Evolutionary conservation across 2,797 vertebrate genomes (phyloP).

Genomic region (Anableps anableps): DNA sequence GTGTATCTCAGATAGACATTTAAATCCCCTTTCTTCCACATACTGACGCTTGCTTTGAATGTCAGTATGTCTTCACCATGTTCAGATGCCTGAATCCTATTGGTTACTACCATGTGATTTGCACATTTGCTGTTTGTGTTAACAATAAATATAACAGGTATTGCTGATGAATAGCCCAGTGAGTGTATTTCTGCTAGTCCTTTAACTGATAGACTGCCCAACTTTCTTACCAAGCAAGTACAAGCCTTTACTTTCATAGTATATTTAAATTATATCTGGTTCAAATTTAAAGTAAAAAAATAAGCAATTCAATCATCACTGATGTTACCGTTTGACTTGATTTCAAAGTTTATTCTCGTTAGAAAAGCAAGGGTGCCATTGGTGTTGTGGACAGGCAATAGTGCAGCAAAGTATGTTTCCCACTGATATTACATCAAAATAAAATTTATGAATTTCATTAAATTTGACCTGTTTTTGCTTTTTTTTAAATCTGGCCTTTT

Average conservation of each 20-base stretch:
- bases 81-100: too few species aligned
- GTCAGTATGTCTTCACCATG: too few species aligned
- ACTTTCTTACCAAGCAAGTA: not conserved
- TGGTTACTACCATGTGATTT: too few species aligned
- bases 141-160: not conserved
- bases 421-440: not conserved
- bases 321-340: not conserved
- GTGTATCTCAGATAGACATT: too few species aligned
- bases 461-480: not conserved
- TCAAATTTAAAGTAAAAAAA: not conserved
- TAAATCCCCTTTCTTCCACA: too few species aligned
- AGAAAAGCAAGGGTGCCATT: not conserved
- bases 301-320: too few species aligned
- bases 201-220: not conserved
- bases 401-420: not conserved
- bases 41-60: too few species aligned
- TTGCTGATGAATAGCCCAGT: not conserved
- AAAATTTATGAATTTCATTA: not conserved
- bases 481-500: not conserved
- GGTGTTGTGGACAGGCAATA: not conserved
- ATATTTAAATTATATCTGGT: not conserved
- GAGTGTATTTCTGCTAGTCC: not conserved
- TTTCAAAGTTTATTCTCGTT: not conserved
- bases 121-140: not conserved
- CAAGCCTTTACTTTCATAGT: not conserved